phyloP scores from a whole-genome alignment of 1,140 invertebrate genomes.

The Thaumetopoea pityocampa region DNA sequence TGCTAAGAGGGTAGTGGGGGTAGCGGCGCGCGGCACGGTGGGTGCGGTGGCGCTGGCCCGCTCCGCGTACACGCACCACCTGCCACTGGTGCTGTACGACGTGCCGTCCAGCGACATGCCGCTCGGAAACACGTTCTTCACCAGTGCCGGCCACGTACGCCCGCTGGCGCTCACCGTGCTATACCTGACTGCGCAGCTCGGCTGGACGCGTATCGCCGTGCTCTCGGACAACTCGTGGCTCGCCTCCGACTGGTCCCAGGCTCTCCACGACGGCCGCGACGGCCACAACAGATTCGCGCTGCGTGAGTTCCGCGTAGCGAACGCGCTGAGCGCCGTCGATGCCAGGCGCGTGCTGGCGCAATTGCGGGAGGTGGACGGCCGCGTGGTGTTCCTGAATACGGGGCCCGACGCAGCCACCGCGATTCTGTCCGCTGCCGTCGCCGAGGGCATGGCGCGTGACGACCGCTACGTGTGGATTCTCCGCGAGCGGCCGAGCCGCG shows the following conservation, averaged over 20 bases:
- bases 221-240: constrained; percentile 6
- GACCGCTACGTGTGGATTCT: constrained; percentile 9
- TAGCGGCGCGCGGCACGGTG: constrained; percentile 17
- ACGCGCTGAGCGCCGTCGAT: constrained; percentile 16
- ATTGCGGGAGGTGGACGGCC: constrained; percentile 9
- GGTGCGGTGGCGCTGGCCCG: constrained; percentile 17
- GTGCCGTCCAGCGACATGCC: constrained; percentile 3
- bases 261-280: neutral
- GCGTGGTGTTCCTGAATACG: constrained; percentile 32
- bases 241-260: neutral
- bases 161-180: constrained; percentile 18
- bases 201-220: constrained; percentile 38
- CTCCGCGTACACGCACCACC: neutral
- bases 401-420: constrained; percentile 34
- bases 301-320: neutral
- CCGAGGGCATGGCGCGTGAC: constrained; percentile 4
- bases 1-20: too few species aligned
- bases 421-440: constrained; percentile 26
- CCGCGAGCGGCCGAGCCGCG: constrained; percentile 3
- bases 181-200: constrained; percentile 18
- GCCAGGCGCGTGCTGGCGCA: constrained; percentile 4
- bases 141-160: constrained; percentile 15
- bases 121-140: constrained; percentile 11
- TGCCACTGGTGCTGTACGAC: constrained; percentile 32
- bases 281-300: neutral